Base-by-base conservation (phyloP, 2,113 vertebrate species). In the Passer montanus region DNA sequence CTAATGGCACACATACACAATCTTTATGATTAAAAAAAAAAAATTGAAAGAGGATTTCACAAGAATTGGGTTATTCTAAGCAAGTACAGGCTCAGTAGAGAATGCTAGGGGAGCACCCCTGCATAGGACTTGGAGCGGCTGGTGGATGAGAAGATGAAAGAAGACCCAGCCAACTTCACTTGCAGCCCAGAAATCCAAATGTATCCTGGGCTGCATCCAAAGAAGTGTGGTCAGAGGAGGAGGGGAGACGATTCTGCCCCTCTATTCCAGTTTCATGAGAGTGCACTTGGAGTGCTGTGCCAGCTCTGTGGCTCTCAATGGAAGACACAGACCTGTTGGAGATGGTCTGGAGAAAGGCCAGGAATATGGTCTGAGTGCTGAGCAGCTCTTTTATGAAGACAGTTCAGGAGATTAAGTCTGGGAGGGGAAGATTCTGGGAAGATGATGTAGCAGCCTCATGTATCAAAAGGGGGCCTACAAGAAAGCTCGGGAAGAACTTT, bases 31-130 rank as follows among this genome's bases (percentile, higher is more conserved):
- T 5, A n/a, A 13, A 1, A 13, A 1, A 28, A 59, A 31, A 24
- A 41, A 20, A 11, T 13, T 33, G 3, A 46, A 20, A 23, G 2
- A 33, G 9, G 3, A 59, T 39, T 60, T 44, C 1, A 0, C 39
- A 53, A 39, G 13, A 46, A 75, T n/a, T 67, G 26, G 6, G 10
- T 67, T 60, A 14, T 59, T 66, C 44, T 31, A 50, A 66, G 43
- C 11, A 50, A 41, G 13, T 43, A 58, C 3, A 56, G 11, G 30
- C 18, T 66, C 6, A 5, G 31, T 73, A 26, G 12, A 43, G 30
- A 66, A 37, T 23, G 43, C 37, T 81, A 9, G 37, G 12, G 44
- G 37, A 58, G 12, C 17, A 56, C 6, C 4, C 6, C 13, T 39
- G 23, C 37, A 18, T 1, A 63, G 27, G 19, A 39, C 52, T 74